Base-by-base conservation (phyloP, 2,888 invertebrate genomes). In the Silvanus unidentatus region DNA sequence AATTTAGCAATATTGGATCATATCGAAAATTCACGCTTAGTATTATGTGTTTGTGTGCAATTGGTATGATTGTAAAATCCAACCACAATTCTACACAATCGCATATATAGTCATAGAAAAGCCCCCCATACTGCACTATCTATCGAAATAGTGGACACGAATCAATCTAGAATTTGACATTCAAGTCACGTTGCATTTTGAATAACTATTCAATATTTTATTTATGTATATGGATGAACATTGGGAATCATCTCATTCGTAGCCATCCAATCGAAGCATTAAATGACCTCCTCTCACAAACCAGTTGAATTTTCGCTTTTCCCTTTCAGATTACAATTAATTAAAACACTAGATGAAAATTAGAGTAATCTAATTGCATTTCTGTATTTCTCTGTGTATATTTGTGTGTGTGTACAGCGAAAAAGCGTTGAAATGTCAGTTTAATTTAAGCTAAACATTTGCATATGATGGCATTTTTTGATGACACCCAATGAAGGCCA, bases 81-180 rank as follows among this genome's bases (percentile, higher is more conserved):
- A 5, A 22, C 22, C 22, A 22, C 22, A 22, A 22, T n/a, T n/a
- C n/a, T n/a, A n/a, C n/a, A n/a, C n/a, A n/a, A n/a, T n/a, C n/a
- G n/a, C n/a, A n/a, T n/a, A n/a, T n/a, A n/a, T n/a, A n/a, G n/a
- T n/a, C n/a, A n/a, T n/a, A n/a, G n/a, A n/a, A n/a, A n/a, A n/a
- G n/a, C n/a, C 22, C 3, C 22, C 8, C 22, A 22, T 22, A 22
- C 8, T 8, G 4, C 3, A 22, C 3, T 22, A 22, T 8, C 3
- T 22, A 22, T 22, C 3, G 3, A 22, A 8, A 22, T 8, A 5
- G 8, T 22, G 22, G 22, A 22, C 22, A 22, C 22, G 60, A 60
- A 65, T 65, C 67, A 65, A 66, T 67, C 64, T 61, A 60, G 57
- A 64, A 63, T 65, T 67, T 66, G 65, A 63, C 65, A 65, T 65